phyloP scores from a whole-genome alignment of 2,888 invertebrate species.

The Cantharis flavilabris region DNA sequence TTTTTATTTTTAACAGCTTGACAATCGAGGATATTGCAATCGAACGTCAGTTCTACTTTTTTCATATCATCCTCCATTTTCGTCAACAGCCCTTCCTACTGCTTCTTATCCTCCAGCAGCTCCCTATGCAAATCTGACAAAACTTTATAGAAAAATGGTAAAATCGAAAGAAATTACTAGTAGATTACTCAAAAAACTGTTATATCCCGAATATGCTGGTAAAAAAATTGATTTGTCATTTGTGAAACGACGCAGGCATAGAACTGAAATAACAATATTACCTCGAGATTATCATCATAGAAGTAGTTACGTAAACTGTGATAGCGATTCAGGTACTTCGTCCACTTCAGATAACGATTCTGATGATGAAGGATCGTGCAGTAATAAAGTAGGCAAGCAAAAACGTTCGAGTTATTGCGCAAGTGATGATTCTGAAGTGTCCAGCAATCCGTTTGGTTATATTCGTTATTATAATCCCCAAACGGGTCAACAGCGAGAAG shows the following conservation, averaged over 20 bases:
- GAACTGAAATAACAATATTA: slow-evolving; percentile 55
- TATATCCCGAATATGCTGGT: slow-evolving; percentile 67
- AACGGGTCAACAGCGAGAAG: slow-evolving; percentile 54
- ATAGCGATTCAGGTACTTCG: slow-evolving; percentile 50
- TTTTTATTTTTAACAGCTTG: slow-evolving; percentile 47
- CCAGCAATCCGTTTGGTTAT: slow-evolving; percentile 68
- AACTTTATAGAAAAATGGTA: slow-evolving; percentile 76
- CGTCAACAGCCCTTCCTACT: slow-evolving; percentile 68
- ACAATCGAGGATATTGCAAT: slow-evolving; percentile 62
- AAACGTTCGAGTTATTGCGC: slow-evolving; percentile 51
- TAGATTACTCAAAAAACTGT: slow-evolving; percentile 72
- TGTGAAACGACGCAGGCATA: slow-evolving; percentile 61
- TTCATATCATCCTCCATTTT: slow-evolving; percentile 39
- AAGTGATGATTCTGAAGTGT: slow-evolving; percentile 62
- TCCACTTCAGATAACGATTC: slow-evolving; percentile 54
- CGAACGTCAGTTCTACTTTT: slow-evolving; percentile 60
- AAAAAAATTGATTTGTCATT: slow-evolving; percentile 59
- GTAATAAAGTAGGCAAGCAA: slow-evolving; percentile 63
- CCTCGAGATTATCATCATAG: slow-evolving; percentile 45
- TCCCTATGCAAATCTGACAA: slow-evolving; percentile 77
- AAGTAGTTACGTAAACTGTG: slow-evolving; percentile 49
- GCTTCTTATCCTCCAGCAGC: slow-evolving; percentile 76
- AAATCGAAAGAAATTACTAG: slow-evolving; percentile 72
- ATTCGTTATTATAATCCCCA: slow-evolving; percentile 66
- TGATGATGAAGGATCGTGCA: slow-evolving; percentile 55